Evolutionary conservation across 2,888 invertebrate genomes (phyloP).

Genomic region (Gonocerus acuteangulatus): DNA sequence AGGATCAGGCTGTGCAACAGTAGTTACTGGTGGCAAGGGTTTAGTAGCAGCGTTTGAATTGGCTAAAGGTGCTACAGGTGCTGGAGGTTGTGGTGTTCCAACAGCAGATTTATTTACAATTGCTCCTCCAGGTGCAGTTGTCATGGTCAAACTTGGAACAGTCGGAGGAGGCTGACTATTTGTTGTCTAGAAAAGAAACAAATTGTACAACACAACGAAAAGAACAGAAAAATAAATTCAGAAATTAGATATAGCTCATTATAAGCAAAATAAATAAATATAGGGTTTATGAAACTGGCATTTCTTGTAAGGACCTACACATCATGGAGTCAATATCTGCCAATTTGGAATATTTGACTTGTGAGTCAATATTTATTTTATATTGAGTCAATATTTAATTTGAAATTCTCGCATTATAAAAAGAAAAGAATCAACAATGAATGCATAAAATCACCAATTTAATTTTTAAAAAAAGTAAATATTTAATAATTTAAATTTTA

Average conservation of each 20-base stretch:
- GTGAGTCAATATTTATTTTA: too few relatives aligned
- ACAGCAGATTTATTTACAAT: constrained; percentile 40
- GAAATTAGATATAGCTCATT: constrained; percentile 22
- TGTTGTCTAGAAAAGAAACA: constrained; percentile 4
- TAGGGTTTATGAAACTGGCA: too few relatives aligned
- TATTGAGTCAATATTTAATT: too few relatives aligned
- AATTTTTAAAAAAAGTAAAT: too few relatives aligned
- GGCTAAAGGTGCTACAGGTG: constrained; percentile 9
- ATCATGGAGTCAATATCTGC: too few relatives aligned
- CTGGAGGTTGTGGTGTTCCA: not conserved
- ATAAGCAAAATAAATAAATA: constrained; percentile 22
- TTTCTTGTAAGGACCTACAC: too few relatives aligned
- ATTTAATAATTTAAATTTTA: too few relatives aligned
- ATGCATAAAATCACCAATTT: too few relatives aligned
- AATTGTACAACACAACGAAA: not conserved
- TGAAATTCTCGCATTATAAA: too few relatives aligned
- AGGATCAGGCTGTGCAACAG: constrained; percentile 15
- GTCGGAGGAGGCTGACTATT: constrained; percentile 2
- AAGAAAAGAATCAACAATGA: too few relatives aligned
- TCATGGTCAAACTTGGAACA: constrained; percentile 38
- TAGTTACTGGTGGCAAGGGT: constrained; percentile 7
- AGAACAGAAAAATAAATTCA: not conserved
- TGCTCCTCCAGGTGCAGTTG: constrained; percentile 36
- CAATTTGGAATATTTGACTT: too few relatives aligned
- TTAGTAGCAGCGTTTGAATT: constrained; percentile 7